These are phyloP conservation scores for Cladorhizidae sp. DNA, from an alignment of 37 sponge, comb jelly and placozoan species.

Conservation along the genomic window DNA sequence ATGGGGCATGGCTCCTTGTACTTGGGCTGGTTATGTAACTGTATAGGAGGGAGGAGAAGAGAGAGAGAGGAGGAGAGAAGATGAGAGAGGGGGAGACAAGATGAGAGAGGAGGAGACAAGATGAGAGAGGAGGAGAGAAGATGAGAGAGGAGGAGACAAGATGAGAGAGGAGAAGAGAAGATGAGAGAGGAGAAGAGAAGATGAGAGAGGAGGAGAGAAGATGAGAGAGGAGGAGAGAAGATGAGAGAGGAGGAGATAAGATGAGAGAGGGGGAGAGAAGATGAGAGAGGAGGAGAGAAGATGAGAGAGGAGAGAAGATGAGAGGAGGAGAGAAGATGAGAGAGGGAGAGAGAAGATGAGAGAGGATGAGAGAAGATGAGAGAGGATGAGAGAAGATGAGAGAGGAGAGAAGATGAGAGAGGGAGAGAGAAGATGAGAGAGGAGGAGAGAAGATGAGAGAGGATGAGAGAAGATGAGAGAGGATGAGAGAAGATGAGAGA, in stretches of 20 bases:
- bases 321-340: too few relatives aligned
- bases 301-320: not conserved
- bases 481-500: too few relatives aligned
- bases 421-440: too few relatives aligned
- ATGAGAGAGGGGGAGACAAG: too few relatives aligned
- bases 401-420: too few relatives aligned
- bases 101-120: not conserved
- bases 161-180: not conserved
- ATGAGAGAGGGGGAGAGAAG: not conserved
- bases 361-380: too few relatives aligned
- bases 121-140: not conserved
- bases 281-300: not conserved
- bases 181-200: not conserved
- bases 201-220: not conserved
- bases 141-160: not conserved
- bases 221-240: not conserved
- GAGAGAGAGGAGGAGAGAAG: not conserved
- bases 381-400: too few relatives aligned
- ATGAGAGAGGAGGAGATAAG: not conserved
- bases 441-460: too few relatives aligned
- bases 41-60: too few relatives aligned
- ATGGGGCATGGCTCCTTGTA: conserved; percentile 68
- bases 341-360: too few relatives aligned
- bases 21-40: conserved; percentile 19
- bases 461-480: too few relatives aligned